Evolutionary conservation across 1,140 invertebrate species (phyloP).

Genomic region (Bombus vancouverensis): DNA sequence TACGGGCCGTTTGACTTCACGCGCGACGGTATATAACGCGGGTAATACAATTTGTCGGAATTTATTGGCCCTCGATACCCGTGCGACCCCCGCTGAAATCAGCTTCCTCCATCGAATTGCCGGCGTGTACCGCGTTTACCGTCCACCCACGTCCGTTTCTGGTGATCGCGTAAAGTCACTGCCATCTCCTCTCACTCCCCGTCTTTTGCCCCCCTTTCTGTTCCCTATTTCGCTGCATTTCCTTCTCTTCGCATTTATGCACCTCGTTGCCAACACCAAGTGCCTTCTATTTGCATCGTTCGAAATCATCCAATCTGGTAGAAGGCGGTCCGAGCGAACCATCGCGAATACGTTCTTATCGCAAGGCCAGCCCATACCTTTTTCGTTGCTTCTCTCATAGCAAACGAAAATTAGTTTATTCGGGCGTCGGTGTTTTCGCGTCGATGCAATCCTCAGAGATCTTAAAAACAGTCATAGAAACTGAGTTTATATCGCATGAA

Average conservation of each 20-base stretch:
- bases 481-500: background rate
- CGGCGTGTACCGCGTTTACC: constrained; percentile 48
- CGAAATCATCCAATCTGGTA: background rate
- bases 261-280: background rate
- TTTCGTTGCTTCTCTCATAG: background rate
- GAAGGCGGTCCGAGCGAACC: background rate
- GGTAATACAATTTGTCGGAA: constrained; percentile 76
- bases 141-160: constrained; percentile 56
- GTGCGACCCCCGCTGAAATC: constrained; percentile 62
- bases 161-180: constrained; percentile 51
- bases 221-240: background rate
- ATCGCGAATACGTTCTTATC: no score
- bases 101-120: constrained; percentile 66
- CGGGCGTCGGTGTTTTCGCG: background rate
- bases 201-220: background rate
- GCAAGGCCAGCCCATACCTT: no score
- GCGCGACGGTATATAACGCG: constrained; percentile 74
- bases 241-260: constrained; percentile 28
- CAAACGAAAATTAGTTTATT: background rate
- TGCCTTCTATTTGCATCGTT: constrained; percentile 35
- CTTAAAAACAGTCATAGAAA: background rate
- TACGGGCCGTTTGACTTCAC: constrained; percentile 72
- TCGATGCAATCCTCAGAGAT: background rate
- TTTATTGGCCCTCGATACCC: constrained; percentile 73
- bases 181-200: background rate